phyloP scores from a whole-genome alignment of 2,113 vertebrate genomes.

The Passer montanus region DNA sequence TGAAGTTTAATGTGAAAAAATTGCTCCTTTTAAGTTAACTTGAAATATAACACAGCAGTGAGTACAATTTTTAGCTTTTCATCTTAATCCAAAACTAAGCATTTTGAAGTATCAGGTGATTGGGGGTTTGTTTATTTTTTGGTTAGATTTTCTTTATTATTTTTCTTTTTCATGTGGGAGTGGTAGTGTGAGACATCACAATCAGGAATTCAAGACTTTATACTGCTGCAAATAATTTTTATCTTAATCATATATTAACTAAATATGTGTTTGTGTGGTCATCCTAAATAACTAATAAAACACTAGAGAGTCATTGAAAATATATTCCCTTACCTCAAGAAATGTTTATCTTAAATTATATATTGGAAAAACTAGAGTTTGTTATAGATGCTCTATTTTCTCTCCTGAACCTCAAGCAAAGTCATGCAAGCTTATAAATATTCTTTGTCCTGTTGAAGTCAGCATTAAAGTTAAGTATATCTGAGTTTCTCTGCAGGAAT shows the following conservation, averaged over 20 bases:
- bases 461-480: neutral
- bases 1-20: neutral
- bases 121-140: accelerated
- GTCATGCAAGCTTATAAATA: neutral
- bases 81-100: neutral
- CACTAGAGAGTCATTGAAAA: neutral
- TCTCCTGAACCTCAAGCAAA: neutral
- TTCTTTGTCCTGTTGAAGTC: neutral
- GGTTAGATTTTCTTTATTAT: neutral
- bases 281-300: neutral
- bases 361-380: neutral
- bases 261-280: neutral
- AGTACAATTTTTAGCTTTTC: neutral
- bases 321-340: neutral
- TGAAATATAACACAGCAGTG: neutral
- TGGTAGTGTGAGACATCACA: neutral
- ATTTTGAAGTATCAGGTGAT: neutral
- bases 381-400: neutral
- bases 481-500: neutral
- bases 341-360: neutral
- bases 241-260: neutral
- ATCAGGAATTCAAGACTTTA: neutral
- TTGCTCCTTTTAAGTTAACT: neutral
- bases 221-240: neutral
- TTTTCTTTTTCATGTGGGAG: neutral